Conservation (phyloP, 2,888 invertebrate species). For the Papilio elwesi region DNA sequence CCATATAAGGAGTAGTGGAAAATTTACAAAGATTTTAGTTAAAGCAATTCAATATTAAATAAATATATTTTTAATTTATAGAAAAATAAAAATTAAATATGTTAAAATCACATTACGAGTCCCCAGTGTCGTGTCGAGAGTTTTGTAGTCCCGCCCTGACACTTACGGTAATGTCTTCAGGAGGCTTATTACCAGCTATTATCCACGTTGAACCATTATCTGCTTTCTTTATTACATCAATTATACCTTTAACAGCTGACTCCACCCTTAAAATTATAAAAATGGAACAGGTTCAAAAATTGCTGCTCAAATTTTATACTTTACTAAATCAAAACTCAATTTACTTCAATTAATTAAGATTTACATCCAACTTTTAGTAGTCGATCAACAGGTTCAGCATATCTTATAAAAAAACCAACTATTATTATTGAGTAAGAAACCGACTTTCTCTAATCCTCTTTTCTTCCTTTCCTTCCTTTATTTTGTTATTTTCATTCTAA, state of each 20-base stretch:
- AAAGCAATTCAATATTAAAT: too few species aligned
- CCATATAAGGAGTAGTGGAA: too few species aligned
- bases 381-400: too few species aligned
- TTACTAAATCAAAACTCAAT: neutral
- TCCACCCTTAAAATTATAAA: constrained; percentile 63
- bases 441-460: too few species aligned
- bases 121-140: neutral
- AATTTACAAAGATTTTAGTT: too few species aligned
- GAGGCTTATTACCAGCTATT: constrained; percentile 67
- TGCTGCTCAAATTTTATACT: constrained; percentile 24
- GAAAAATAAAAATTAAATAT: neutral
- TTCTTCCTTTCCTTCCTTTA: too few species aligned
- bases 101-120: neutral
- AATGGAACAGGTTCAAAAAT: constrained; percentile 37
- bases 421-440: too few species aligned
- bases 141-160: constrained; percentile 57
- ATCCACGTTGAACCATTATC: constrained; percentile 71
- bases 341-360: too few species aligned
- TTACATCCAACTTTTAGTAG: too few species aligned
- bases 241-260: constrained; percentile 72
- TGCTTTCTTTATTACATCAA: constrained; percentile 67
- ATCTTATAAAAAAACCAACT: too few species aligned
- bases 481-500: too few species aligned
- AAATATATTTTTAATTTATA: neutral
- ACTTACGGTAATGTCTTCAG: constrained; percentile 61